Base-by-base conservation (phyloP, 2,113 vertebrate species). In the Gobius niger region DNA sequence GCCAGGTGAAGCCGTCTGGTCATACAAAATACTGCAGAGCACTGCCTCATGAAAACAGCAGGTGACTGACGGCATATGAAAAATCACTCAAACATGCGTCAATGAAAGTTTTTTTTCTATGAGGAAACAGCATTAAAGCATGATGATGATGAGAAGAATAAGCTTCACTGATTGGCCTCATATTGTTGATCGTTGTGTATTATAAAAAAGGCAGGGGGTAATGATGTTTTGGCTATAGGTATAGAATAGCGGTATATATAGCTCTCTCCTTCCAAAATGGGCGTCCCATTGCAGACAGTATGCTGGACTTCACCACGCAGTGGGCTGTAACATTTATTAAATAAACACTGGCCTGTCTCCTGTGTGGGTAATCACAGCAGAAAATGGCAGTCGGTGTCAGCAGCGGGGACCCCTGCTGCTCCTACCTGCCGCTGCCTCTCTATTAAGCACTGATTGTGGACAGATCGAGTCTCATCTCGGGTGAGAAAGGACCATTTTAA, bases 261-360 rank as follows among this genome's bases (percentile, higher is more conserved):
- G 14, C 52, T 52, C 9, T 67, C 34, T 69, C 40, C 80, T 16
- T 65, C 57, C 80, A 78, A 76, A 72, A 72, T 65, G 67, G 75
- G 85, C 83, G 85, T 80, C 80, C 73, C 16, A 68, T 82, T 86
- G 79, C 63, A 83, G 67, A 65, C 51, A 80, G 76, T 50, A 77
- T 82, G 86, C 73, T 78, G 84, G 85, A 85, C 76, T 41, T 84
- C 56, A 67, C 72, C 81, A 72, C 76, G 77, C 70, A 59, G 65
- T 19, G 77, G 69, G 77, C 15, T 63, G 13, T 42, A 69, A 71
- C 70, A 80, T 73, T 57, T 34, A 52, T 6, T 62, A 73, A 76
- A 80, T 75, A 53, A 75, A 65, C 64, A 77, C 82, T 72, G 70
- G 72, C 40, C 72, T 1, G 19, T 72, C 80, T 81, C 81, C 85